Evolutionary conservation across 37 sponge, comb jelly and placozoan genomes (phyloP).

Genomic region (Agelas oroides): DNA sequence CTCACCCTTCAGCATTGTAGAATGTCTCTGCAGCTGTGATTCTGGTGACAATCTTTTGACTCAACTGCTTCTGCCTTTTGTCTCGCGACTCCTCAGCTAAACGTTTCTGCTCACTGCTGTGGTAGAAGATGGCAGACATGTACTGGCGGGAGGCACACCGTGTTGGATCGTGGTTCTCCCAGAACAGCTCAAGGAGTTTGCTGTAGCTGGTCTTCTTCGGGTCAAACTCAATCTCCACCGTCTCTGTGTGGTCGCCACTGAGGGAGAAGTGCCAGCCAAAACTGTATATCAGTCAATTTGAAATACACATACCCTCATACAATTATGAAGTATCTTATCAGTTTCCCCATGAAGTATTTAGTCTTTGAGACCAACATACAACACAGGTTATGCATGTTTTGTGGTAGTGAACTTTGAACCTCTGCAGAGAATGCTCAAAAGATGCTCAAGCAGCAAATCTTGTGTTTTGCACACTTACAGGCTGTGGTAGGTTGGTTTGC

Average conservation of each 20-base stretch:
- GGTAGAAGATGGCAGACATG: conserved; percentile 98
- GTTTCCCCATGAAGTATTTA: too few species aligned
- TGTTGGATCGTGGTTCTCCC: conserved; percentile 92
- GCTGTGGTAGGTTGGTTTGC: conserved; percentile 84
- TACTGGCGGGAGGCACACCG: conserved; percentile 90
- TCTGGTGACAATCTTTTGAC: conserved; percentile 75
- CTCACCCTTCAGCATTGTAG: conserved; percentile 95
- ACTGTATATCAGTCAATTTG: conserved; percentile 22
- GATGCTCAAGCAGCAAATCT: background rate
- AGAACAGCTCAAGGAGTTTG: conserved; percentile 88
- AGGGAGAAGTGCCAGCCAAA: conserved; percentile 69
- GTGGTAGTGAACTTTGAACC: too few species aligned
- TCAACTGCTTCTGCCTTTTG: conserved; percentile 78
- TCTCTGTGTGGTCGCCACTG: conserved; percentile 98
- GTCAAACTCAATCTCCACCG: conserved; percentile 87
- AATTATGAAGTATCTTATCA: too few species aligned
- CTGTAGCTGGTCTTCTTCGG: conserved; percentile 72
- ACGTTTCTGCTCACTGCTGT: conserved; percentile 77
- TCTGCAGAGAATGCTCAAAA: too few species aligned
- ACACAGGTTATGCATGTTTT: too few species aligned
- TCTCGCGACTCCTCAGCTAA: conserved; percentile 82
- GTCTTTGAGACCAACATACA: too few species aligned
- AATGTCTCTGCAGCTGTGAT: conserved; percentile 79
- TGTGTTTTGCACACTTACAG: conserved; percentile 88
- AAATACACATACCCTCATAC: background rate